Base-by-base conservation (phyloP, 1,140 invertebrate genomes). In the Zaprionus davidi region DNA sequence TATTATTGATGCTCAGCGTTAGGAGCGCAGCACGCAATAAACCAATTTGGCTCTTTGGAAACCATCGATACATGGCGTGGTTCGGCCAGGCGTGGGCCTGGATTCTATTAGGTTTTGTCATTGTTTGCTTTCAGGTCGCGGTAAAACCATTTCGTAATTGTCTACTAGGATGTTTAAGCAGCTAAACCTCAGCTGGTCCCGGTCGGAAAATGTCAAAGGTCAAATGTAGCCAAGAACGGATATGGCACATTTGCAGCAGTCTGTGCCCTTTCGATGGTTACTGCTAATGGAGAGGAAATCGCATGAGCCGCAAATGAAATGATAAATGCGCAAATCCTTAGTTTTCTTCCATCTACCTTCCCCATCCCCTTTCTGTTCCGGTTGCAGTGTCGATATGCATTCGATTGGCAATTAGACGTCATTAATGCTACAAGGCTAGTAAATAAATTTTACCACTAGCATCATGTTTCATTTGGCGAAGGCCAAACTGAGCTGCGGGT, bases 71-170 rank as follows among this genome's bases (percentile, higher is more conserved):
- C 20, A 51, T 41, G 20, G 57, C 28, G 49, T 34, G 20, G 11
- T n/a, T 31, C 17, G 11, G 20, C 28, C 7, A 31, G 41, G 22
- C 46, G 4, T 5, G n/a, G 9, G 31, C 11, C 44, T 22, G 53
- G 31, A 41, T 46, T 71, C 31, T 44, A 20, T 46, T 20, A 24
- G 34, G 5, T 24, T 75, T 49, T 24, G 69, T 26, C 73, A 77
- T 77, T 82, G 74, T 75, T 75, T 78, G 83, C 81, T 80, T 70
- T 84, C 68, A 72, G 70, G 67, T 77, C 57, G 36, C 71, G 46
- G 68, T 88, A 88, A 87, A 79, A 78, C 67, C 65, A 70, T 78
- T 84, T 76, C 55, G 66, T 79, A 88, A 79, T 79, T 86, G 70
- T 74, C 78, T 80, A 55, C 77, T 53, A 49, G 12, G 22, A 67